phyloP scores from a whole-genome alignment of 2,797 vertebrate genomes.

The Manis crassicaudata region DNA sequence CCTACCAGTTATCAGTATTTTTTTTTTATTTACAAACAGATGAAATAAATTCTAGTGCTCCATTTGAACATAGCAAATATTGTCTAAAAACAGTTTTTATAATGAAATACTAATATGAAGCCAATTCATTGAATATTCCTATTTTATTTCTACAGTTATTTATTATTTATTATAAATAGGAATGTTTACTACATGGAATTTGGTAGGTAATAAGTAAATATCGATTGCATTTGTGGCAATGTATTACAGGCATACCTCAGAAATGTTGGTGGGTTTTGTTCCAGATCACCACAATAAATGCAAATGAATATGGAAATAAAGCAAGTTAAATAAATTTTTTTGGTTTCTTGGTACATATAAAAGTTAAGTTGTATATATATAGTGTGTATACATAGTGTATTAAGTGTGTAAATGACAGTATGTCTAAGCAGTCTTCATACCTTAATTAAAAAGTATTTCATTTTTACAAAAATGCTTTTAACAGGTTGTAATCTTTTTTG shows the following conservation, averaged over 20 bases:
- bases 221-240: not conserved
- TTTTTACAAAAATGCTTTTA: no score
- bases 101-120: not conserved
- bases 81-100: not conserved
- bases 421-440: no score
- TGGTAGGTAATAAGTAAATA: not conserved
- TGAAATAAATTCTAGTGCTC: not conserved
- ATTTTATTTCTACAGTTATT: not conserved
- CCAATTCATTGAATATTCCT: not conserved
- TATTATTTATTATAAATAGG: not conserved
- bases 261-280: no score
- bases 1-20: not conserved
- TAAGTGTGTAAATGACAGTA: no score
- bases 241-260: not conserved
- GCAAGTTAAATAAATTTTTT: no score
- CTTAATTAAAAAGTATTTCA: no score
- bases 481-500: no score
- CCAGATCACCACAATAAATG: no score
- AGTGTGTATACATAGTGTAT: no score
- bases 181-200: not conserved
- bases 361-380: no score
- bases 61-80: not conserved
- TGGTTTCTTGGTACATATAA: no score
- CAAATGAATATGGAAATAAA: no score
- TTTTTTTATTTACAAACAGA: not conserved